Base-by-base conservation (phyloP, 2,888 invertebrate genomes). In the Tiliacea aurago region DNA sequence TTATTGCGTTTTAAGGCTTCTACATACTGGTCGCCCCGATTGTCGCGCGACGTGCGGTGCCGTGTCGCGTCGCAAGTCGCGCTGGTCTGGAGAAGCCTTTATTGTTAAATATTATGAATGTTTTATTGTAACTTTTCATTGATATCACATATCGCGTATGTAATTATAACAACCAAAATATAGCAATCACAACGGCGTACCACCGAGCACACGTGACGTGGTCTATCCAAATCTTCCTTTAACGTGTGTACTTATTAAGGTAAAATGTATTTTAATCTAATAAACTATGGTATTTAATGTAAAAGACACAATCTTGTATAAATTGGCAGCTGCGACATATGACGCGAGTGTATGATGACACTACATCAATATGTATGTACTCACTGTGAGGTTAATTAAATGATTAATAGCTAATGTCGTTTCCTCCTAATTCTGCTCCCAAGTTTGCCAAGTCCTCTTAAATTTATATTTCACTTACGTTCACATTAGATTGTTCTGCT, bases 271-370 rank as follows among this genome's bases (percentile, higher is more conserved):
- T 81, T 84, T 81, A 84, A 84, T 81, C 77, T 84, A 72, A 77
- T 73, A 62, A 82, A 77, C 69, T 78, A 79, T 85, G 58, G 68
- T 76, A 83, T 73, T 73, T 83, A 72, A 75, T 83, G 74, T 85
- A 85, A 83, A 83, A 83, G 78, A 82, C 83, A 83, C 85, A 75
- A 75, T 70, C 67, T 70, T 83, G 70, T 83, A 77, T 83, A 73
- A 78, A 84, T 78, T 72, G 78, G 83, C 83, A 85, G 75, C 83
- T 75, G 72, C 70, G 61, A 66, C 47, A 68, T 58, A 49, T 70
- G 68, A 73, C 56, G 82, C 49, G 69, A 65, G 64, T 75, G 81
- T 80, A 70, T 70, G 51, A 51, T 62, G 62, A 71, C 71, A 84
- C 82, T 55, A 58, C 49, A 71, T 63, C 68, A 67, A 75, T 84